phyloP scores from a whole-genome alignment of 1,140 invertebrate genomes.

The Habropoda laboriosa region DNA sequence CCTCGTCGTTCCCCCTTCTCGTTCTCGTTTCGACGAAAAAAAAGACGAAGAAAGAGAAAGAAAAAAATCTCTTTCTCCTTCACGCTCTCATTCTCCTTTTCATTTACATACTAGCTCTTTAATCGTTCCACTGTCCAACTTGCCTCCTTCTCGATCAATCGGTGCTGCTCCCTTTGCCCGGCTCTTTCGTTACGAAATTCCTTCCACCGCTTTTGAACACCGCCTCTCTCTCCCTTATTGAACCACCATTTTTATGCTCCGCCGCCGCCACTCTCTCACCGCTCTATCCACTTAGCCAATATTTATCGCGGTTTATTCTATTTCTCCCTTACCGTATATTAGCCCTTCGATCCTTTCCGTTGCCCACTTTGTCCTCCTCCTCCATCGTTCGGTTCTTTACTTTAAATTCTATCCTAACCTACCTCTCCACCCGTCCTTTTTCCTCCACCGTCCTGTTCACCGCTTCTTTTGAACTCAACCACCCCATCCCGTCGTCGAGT shows the following conservation, averaged over 20 bases:
- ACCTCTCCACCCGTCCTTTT: background rate
- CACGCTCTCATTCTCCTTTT: background rate
- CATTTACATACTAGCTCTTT: slow-evolving; percentile 23
- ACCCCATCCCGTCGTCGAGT: slow-evolving; percentile 21
- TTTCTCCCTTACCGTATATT: slow-evolving; percentile 32
- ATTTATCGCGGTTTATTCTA: slow-evolving; percentile 51
- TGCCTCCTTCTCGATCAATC: slow-evolving; percentile 25
- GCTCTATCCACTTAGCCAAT: slow-evolving; percentile 22
- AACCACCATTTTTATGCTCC: background rate
- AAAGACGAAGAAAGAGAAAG: too few relatives aligned
- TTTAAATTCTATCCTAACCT: slow-evolving; percentile 46
- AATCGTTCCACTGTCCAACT: slow-evolving; percentile 30
- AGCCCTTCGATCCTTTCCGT: slow-evolving; percentile 47
- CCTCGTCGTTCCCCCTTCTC: background rate
- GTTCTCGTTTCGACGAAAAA: too few relatives aligned
- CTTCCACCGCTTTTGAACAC: background rate
- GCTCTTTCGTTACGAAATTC: slow-evolving; percentile 35
- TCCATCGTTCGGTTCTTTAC: slow-evolving; percentile 16
- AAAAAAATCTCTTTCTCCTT: background rate
- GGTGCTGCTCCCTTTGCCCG: slow-evolving; percentile 30
- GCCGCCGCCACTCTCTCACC: background rate
- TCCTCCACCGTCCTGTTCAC: background rate
- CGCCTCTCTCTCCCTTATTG: background rate
- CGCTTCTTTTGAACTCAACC: slow-evolving; percentile 35
- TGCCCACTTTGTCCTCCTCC: slow-evolving; percentile 14